Conservation (phyloP, 1,140 invertebrate species). For the Orchestia grillus region DNA sequence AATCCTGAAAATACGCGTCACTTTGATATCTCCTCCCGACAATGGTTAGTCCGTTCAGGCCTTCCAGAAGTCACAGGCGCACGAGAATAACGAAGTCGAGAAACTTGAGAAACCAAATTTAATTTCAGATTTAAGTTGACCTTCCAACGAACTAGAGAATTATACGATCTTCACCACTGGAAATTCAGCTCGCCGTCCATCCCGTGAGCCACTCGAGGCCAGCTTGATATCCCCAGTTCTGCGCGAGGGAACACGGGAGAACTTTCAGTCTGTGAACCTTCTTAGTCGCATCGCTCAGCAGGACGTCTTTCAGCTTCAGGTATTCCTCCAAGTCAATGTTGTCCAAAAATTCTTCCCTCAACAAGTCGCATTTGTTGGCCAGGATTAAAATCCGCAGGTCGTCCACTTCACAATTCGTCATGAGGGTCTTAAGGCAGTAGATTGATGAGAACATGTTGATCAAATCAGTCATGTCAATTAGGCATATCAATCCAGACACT, state of each 20-base stretch:
- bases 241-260: neutral
- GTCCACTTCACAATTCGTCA: neutral
- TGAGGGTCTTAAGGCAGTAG: neutral
- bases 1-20: too few relatives aligned
- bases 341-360: conserved; percentile 21
- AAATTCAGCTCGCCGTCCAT: neutral
- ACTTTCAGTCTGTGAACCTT: neutral
- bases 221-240: conserved; percentile 23
- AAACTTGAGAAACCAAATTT: too few relatives aligned
- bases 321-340: neutral
- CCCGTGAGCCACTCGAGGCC: neutral
- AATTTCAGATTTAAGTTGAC: neutral
- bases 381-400: neutral
- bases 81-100: too few relatives aligned
- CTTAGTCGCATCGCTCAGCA: neutral
- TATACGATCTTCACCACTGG: too few relatives aligned
- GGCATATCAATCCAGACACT: neutral
- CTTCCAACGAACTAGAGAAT: too few relatives aligned
- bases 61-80: too few relatives aligned
- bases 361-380: neutral
- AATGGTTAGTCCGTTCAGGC: too few relatives aligned
- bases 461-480: neutral
- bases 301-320: neutral
- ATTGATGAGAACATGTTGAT: neutral
- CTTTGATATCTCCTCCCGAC: too few relatives aligned